Percentiles rank a stretch among this genome's conserved stretches.
Evolutionary conservation across 1,140 invertebrate genomes (phyloP).

Genomic region (Caenorhabditis remanei): DNA sequence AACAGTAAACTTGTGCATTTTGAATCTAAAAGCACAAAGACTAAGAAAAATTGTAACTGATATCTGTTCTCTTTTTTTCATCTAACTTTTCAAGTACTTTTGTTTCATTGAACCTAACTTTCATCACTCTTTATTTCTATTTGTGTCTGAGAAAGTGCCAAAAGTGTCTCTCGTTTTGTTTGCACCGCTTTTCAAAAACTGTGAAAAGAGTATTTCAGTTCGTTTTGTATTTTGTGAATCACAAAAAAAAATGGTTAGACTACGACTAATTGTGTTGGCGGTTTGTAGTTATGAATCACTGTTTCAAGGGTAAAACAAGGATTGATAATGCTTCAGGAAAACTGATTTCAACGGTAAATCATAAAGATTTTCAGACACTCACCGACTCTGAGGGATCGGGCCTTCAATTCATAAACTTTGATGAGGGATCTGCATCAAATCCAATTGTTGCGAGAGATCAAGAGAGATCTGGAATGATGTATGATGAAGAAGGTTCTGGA

Average conservation of each 20-base stretch:
- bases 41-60: slow-evolving; percentile 3
- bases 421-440: slow-evolving; percentile 32
- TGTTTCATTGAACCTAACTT: slow-evolving; percentile 8
- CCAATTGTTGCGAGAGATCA: not conserved
- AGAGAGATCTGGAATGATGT: slow-evolving; percentile 19
- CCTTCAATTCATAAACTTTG: slow-evolving; percentile 41
- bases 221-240: not conserved
- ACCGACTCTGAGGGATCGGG: slow-evolving; percentile 39
- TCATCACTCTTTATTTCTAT: not conserved
- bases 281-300: too few species aligned
- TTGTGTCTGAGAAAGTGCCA: slow-evolving; percentile 14
- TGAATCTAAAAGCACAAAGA: not conserved
- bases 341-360: not conserved
- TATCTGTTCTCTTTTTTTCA: not conserved
- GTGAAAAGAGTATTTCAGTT: not conserved
- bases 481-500: slow-evolving; percentile 49
- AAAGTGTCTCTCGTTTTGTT: slow-evolving; percentile 10
- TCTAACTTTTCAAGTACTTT: not conserved
- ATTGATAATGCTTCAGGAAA: not conserved
- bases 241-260: not conserved
- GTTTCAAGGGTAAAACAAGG: not conserved
- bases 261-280: not conserved
- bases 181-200: slow-evolving; percentile 35
- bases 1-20: too few species aligned
- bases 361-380: not conserved